Evolutionary conservation across 2,888 invertebrate genomes (phyloP).

Genomic region (Temnothorax rugatulus): DNA sequence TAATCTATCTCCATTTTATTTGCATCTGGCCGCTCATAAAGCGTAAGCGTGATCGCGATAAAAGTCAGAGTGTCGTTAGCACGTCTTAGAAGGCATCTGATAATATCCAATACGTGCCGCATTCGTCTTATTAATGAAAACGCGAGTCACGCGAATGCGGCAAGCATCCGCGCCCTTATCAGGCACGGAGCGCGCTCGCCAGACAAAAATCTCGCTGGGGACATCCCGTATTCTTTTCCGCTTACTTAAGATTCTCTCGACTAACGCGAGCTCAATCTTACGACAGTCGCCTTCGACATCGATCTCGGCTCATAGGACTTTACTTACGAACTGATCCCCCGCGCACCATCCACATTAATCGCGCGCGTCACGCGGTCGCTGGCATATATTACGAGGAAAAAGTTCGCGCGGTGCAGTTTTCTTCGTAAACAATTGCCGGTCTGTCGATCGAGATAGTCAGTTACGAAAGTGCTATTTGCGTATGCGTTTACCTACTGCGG

Average conservation of each 20-base stretch:
- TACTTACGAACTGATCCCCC: not conserved
- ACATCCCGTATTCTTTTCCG: constrained; percentile 8
- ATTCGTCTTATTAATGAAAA: constrained; percentile 61
- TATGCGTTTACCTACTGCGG: not conserved
- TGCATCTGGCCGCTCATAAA: constrained; percentile 21
- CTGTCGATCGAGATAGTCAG: constrained; percentile 2
- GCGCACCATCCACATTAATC: constrained; percentile 12
- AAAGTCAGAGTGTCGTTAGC: constrained; percentile 7
- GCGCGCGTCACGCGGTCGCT: not conserved
- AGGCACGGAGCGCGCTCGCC: not conserved
- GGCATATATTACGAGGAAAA: constrained; percentile 37
- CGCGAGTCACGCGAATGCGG: constrained; percentile 46
- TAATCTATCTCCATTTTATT: constrained; percentile 37
- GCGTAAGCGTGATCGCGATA: constrained; percentile 15
- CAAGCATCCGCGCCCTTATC: constrained; percentile 58
- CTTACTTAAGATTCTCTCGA: constrained; percentile 18
- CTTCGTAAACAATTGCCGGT: not conserved
- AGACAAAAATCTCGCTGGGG: constrained; percentile 33
- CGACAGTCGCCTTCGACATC: not conserved
- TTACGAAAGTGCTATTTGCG: not conserved
- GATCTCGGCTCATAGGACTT: not conserved
- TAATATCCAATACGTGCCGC: constrained; percentile 61
- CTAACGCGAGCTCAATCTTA: constrained; percentile 13
- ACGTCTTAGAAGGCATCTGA: constrained; percentile 52
- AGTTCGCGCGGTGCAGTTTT: constrained; percentile 12